Base-by-base conservation (phyloP, 2,113 vertebrate species). In the Hylia prasina region DNA sequence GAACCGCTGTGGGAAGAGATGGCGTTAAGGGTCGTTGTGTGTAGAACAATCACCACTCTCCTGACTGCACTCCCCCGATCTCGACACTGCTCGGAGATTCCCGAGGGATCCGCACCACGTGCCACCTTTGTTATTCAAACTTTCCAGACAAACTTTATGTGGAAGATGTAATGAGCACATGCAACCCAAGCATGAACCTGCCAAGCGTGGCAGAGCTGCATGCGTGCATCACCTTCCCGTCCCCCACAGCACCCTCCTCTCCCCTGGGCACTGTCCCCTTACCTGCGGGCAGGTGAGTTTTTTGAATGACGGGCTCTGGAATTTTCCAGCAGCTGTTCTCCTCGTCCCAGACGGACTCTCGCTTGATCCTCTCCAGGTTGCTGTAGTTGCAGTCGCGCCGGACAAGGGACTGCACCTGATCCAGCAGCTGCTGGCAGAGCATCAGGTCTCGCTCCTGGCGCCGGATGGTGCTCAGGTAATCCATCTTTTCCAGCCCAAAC, bases 351-450 rank as follows among this genome's bases (percentile, higher is more conserved):
- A 93, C 37, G 0, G 98, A 98, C 81, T 99, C 98, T 0, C 72
- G 93, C 82, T 97, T 96, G 75, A 99, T 94, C 56, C 97, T 98
- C 76, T 99, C 98, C 89, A 99, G 93, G 96, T 98, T 99, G 98
- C 98, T 99, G 96, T 99, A 99, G 98, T 98, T 99, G 85, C 99
- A 99, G 97, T 99, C 98, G 0, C 98, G 80, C 28, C 97, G 97
- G 79, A 99, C 82, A 3, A 99, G 98, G 7, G 97, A 96, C 93
- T 98, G 98, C 97, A 98, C 97, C 76, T 98, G 98, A 56, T 98
- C 98, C 92, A 99, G 97, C 33, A 99, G 97, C 92, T 98, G 96
- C 91, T 98, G 98, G 86, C 98, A 96, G 14, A 99, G 97, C 96
- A 98, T 83, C 20, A 95, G 96, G 45, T 99, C 99, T 3, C 90